Percentiles rank a stretch among this genome's conserved stretches.
phyloP scores from a whole-genome alignment of 2,113 vertebrate species.

The Coregonus clupeaformis region DNA sequence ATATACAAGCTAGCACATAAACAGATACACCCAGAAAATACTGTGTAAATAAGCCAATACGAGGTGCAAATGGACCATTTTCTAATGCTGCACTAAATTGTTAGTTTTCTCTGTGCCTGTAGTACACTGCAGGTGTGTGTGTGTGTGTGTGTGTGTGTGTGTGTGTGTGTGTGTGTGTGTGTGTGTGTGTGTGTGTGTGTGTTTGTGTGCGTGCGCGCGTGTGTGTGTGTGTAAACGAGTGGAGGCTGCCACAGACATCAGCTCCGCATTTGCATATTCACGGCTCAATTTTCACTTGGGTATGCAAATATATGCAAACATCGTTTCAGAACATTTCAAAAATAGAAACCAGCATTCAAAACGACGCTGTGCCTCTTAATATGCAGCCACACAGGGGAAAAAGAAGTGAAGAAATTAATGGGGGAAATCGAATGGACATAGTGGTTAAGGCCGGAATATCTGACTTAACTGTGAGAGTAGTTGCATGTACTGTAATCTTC shows the following conservation, averaged over 20 bases:
- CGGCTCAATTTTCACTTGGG: constrained; percentile 95
- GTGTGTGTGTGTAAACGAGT: constrained; percentile 78
- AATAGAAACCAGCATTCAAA: constrained; percentile 97
- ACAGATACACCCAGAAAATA: constrained; percentile 56
- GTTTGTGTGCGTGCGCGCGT: constrained; percentile 58
- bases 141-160: constrained; percentile 16
- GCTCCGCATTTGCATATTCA: constrained; percentile 93
- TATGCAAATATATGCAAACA: constrained; percentile 99
- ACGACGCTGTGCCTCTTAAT: constrained; percentile 88
- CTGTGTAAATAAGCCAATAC: constrained; percentile 64
- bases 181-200: constrained; percentile 18
- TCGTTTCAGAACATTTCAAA: constrained; percentile 97
- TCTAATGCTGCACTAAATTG: constrained; percentile 65
- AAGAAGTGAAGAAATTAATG: constrained; percentile 45
- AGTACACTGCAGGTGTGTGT: not conserved
- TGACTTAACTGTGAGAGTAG: constrained; percentile 56
- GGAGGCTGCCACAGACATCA: constrained; percentile 80
- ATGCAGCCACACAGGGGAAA: constrained; percentile 79
- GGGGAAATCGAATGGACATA: constrained; percentile 61
- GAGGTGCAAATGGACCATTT: constrained; percentile 65
- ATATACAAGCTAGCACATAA: constrained; percentile 45
- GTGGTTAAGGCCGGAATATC: constrained; percentile 59
- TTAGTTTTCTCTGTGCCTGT: constrained; percentile 40
- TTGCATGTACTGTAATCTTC: constrained; percentile 33
- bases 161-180: constrained; percentile 37